Percentiles rank a stretch among this genome's conserved stretches.
These are phyloP conservation scores for Cherax quadricarinatus DNA, from an alignment of 1,140 invertebrate genomes.

Conservation along the genomic window DNA sequence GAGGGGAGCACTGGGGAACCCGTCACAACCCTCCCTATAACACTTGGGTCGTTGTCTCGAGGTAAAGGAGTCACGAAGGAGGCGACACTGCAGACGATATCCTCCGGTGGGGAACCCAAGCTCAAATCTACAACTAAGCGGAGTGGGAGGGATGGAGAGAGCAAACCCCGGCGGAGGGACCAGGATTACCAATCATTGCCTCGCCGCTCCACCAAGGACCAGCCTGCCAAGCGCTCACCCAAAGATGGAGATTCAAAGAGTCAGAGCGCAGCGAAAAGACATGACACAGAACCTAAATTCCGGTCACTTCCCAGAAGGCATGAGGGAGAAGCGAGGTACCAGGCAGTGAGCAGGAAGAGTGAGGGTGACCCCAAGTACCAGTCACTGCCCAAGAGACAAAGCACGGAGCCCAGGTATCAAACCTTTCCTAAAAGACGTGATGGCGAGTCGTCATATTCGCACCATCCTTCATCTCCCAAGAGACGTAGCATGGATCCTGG, in stretches of 20 bases:
- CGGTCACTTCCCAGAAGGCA: conserved; percentile 55
- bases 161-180: conserved; percentile 54
- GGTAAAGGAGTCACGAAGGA: conserved; percentile 45
- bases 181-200: conserved; percentile 55
- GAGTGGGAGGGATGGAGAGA: conserved; percentile 47
- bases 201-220: conserved; percentile 48
- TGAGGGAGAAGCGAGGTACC: conserved; percentile 46
- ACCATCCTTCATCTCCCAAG: conserved; percentile 45
- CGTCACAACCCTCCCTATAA: neutral
- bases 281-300: conserved; percentile 63
- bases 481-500: conserved; percentile 18
- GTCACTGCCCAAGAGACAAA: conserved; percentile 54
- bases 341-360: conserved; percentile 12
- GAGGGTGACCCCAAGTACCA: conserved; percentile 62
- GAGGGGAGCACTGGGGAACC: conserved; percentile 39
- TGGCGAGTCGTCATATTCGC: conserved; percentile 5
- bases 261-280: conserved; percentile 52
- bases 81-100: neutral
- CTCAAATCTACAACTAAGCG: conserved; percentile 56
- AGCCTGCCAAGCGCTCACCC: conserved; percentile 44
- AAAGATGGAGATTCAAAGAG: conserved; percentile 60
- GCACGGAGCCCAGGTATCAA: conserved; percentile 36
- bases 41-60: conserved; percentile 21
- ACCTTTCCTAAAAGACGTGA: conserved; percentile 54
- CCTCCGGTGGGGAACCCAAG: conserved; percentile 44